Base-by-base conservation (phyloP, 2,888 invertebrate genomes). In the Leptinotarsa juncta region DNA sequence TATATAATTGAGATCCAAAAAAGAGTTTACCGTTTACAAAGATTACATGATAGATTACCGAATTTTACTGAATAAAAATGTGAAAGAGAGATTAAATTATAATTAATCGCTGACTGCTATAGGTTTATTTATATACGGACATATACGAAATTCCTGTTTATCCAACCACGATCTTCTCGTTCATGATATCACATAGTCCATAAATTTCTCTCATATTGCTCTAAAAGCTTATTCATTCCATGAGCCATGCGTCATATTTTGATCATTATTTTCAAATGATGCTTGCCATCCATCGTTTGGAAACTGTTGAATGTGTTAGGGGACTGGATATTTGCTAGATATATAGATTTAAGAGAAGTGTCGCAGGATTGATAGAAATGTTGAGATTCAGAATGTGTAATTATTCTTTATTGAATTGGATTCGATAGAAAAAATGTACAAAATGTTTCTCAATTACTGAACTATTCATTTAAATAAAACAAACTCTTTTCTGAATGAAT, bases 141-240 rank as follows among this genome's bases (percentile, higher is more conserved):
- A 42, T 15, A 42, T 42, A 62, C 32, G 42, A 42, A 62, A 62
- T 32, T 42, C 18, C 7, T 62, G 42, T 42, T 62, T n/a, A 62
- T 62, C 42, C 42, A 42, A 16, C 62, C 62, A 42, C 32, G n/a
- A 62, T 62, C 62, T 62, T 18, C 32, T 62, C 32, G 62, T 42
- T 62, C 62, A 62, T 42, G 10, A 62, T 20, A 62, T 62, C 42
- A 42, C 16, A 42, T 62, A n/a, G 32, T 32, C 15, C 26, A 62
- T 62, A 62, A 62, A 62, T 62, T 62, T 62, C 62, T 16, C 42
- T 12, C 42, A 62, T 62, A 62, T 62, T 32, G 42, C n/a, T n/a
- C 10, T n/a, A n/a, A 42, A 32, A 5, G 42, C 62, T 42, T n/a
- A 42, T 42, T n/a, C 62, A 62, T 42, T 62, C 62, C 62, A 4